Percentiles rank a stretch among this genome's conserved stretches.
Conservation (phyloP, 2,113 vertebrate species). For the Planiliza haematocheilus region DNA sequence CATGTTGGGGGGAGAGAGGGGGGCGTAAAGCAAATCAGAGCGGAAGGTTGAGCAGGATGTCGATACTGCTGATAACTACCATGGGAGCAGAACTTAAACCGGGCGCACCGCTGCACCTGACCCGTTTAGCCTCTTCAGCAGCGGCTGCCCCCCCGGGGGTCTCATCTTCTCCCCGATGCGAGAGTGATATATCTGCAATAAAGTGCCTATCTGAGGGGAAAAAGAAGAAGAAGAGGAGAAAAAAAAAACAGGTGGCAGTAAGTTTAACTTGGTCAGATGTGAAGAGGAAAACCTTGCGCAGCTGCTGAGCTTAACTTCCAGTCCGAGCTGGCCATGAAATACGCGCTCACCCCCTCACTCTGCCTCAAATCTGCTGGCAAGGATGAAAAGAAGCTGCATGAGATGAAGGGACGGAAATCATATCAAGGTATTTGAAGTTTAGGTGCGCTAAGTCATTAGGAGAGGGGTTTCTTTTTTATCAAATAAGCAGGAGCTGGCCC, state of each 20-base stretch:
- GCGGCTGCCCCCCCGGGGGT: slow-evolving; percentile 17
- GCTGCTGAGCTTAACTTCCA: slow-evolving; percentile 73
- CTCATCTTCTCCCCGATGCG: slow-evolving; percentile 20
- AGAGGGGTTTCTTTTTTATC: slow-evolving; percentile 61
- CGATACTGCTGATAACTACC: slow-evolving; percentile 57
- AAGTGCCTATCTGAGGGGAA: slow-evolving; percentile 45
- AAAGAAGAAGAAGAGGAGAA: slow-evolving; percentile 39
- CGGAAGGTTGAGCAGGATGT: slow-evolving; percentile 43
- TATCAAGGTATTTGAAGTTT: slow-evolving; percentile 80
- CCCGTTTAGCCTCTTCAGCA: slow-evolving; percentile 47
- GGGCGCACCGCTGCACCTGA: slow-evolving; percentile 44
- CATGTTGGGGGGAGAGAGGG: not conserved
- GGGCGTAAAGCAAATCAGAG: not conserved
- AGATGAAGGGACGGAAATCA: slow-evolving; percentile 80
- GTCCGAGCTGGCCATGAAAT: slow-evolving; percentile 68
- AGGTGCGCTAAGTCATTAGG: slow-evolving; percentile 78
- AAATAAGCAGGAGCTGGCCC: slow-evolving; percentile 77
- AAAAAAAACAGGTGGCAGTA: slow-evolving; percentile 57
- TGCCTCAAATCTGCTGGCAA: slow-evolving; percentile 78
- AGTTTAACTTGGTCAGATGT: slow-evolving; percentile 62
- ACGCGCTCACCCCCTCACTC: slow-evolving; percentile 29
- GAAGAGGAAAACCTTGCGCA: slow-evolving; percentile 58
- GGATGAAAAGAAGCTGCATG: slow-evolving; percentile 65
- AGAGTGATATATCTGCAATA: slow-evolving; percentile 50
- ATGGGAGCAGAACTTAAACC: slow-evolving; percentile 40